Base-by-base conservation (phyloP, 2,113 vertebrate species). In the Otolemur garnettii region DNA sequence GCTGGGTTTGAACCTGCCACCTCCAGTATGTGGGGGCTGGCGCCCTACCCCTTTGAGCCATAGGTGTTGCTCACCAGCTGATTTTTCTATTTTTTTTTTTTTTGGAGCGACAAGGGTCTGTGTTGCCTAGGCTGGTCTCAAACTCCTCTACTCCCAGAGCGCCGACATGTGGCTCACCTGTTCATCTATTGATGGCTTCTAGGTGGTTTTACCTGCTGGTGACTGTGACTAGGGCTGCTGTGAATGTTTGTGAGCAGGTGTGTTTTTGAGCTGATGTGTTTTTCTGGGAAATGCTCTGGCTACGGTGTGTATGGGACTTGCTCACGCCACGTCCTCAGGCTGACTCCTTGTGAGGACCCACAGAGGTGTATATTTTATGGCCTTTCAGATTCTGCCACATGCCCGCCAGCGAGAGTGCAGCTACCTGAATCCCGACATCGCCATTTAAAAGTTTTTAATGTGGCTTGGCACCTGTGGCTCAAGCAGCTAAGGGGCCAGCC, bases 171-270 rank as follows among this genome's bases (percentile, higher is more conserved):
- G 18, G 14, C 42, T 12, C 22, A 4, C 4, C n/a, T 7, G 4
- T 7, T 53, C 68, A 11, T 28, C 75, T 0, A 8, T 3, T 0
- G 13, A 11, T 10, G 4, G 13, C 3, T 3, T 4, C 53, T 62
- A 14, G 11, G 68, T 50, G 2, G 1, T 8, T 19, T 30, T 24
- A 19, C 62, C 74, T 26, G 62, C 35, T 7, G 45, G 57, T 5
- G 2, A 7, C 2, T 21, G 26, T 5, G 53, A 33, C 1, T 18
- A 26, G 45, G 30, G 6, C 75, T 21, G 28, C 45, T 6, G 13
- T 1, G 24, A 33, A 5, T 35, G 0, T 38, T 33, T 24, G 53
- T 69, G n/a, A 42, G 33, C 26, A 22, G 10, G 60, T 15, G 4
- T 7, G 14, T 19, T 4, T 17, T 28, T 14, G 33, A 24, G 13